Evolutionary conservation across 1,140 invertebrate genomes (phyloP).

Genomic region (Uloborus diversus): DNA sequence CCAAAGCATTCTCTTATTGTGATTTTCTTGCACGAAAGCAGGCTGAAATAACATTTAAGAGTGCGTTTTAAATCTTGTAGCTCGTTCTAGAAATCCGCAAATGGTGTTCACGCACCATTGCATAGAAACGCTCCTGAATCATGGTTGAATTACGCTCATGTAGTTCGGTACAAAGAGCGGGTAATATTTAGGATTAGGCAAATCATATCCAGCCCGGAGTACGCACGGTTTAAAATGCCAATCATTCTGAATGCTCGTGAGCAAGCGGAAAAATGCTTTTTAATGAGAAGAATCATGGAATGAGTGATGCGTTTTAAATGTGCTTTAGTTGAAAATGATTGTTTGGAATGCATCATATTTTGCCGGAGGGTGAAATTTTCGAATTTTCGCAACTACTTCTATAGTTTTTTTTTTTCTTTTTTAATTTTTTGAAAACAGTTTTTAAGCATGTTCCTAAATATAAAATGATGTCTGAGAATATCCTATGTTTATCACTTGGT

Average conservation of each 20-base stretch:
- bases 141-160: no score
- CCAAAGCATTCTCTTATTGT: slow-evolving; percentile 3
- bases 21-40: slow-evolving; percentile 2
- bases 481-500: no score
- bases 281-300: background rate
- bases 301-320: slow-evolving; percentile 5
- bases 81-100: background rate
- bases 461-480: no score
- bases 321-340: slow-evolving; percentile 5
- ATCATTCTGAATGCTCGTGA: background rate
- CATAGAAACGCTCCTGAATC: background rate
- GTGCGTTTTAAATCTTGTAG: background rate
- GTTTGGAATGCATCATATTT: no score
- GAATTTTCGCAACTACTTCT: no score
- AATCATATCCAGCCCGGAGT: background rate
- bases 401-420: no score
- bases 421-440: no score
- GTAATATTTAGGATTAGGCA: background rate
- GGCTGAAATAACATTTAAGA: slow-evolving; percentile 23
- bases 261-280: background rate
- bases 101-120: background rate
- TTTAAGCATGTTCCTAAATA: no score
- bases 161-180: background rate
- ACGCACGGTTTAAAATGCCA: background rate
- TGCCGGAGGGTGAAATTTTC: no score